phyloP scores from a whole-genome alignment of 2,113 vertebrate genomes.

The Psephotus haematonotus region DNA sequence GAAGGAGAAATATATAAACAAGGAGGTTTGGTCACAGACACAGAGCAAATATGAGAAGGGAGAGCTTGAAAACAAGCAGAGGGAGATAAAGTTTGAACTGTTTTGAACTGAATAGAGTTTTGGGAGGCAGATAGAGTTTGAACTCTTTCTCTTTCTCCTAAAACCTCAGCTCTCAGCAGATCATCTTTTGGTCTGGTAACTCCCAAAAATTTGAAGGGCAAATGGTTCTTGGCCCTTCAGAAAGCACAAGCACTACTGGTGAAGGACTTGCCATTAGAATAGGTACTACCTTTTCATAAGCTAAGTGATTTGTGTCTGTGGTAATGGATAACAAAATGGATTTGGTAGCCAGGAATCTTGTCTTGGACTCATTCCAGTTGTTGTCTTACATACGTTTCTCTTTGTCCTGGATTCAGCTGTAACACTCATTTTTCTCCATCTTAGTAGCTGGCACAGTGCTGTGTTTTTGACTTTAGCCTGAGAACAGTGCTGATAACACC shows the following conservation, averaged over 20 bases:
- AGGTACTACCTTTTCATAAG: not conserved
- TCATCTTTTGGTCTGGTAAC: not conserved
- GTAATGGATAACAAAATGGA: not conserved
- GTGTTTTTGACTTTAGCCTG: not conserved
- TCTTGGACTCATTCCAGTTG: not conserved
- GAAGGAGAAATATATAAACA: slow-evolving; percentile 11
- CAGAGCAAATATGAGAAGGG: not conserved
- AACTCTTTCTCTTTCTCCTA: not conserved
- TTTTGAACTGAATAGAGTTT: not conserved
- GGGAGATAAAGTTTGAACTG: not conserved
- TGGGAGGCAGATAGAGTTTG: not conserved
- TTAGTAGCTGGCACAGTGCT: not conserved
- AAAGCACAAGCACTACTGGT: not conserved
- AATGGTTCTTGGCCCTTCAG: not conserved
- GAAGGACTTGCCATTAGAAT: not conserved
- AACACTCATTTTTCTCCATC: not conserved
- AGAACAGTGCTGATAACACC: not conserved
- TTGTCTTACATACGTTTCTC: not conserved
- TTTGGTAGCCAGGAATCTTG: not conserved
- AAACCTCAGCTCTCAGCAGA: slow-evolving; percentile 42
- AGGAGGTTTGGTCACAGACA: not conserved
- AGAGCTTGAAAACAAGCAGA: not conserved
- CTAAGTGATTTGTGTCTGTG: not conserved
- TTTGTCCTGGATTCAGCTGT: not conserved
- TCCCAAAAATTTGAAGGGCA: slow-evolving; percentile 2